Conservation (phyloP, 92 coral and sea anemone genomes). For the Epizoanthus illoricatus region DNA sequence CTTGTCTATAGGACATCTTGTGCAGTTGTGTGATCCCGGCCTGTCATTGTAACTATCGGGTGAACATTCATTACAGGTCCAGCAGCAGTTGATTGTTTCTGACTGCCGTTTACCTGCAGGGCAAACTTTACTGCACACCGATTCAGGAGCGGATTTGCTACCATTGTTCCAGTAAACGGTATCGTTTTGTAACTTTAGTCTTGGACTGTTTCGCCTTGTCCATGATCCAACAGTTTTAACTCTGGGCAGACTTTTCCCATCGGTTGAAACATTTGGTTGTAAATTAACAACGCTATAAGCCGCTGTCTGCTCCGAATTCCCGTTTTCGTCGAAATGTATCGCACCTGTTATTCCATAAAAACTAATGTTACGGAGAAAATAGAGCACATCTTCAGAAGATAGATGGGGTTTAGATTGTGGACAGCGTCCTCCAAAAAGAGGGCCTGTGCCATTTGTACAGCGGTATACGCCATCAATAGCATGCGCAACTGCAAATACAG, state of each 20-base stretch:
- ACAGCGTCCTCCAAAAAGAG: constrained; percentile 21
- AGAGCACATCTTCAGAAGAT: constrained; percentile 46
- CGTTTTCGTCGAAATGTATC: constrained; percentile 61
- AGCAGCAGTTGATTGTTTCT: constrained; percentile 63
- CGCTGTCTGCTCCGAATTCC: constrained; percentile 71
- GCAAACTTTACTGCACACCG: constrained; percentile 67
- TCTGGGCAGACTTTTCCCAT: constrained; percentile 33
- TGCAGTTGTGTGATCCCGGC: constrained; percentile 66
- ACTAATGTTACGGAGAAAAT: constrained; percentile 40
- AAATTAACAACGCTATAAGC: constrained; percentile 70
- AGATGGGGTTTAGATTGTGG: constrained; percentile 29
- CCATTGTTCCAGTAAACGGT: constrained; percentile 68
- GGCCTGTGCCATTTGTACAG: constrained; percentile 37
- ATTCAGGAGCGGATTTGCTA: constrained; percentile 49
- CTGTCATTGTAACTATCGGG: constrained; percentile 39
- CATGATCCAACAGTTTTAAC: constrained; percentile 67
- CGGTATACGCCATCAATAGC: constrained; percentile 70
- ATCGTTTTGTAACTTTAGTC: constrained; percentile 35
- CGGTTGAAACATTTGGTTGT: constrained; percentile 29
- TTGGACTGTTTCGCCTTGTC: constrained; percentile 42
- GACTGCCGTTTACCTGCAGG: constrained; percentile 67
- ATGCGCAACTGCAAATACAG: constrained; percentile 76
- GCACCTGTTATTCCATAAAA: constrained; percentile 71
- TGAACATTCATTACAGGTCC: constrained; percentile 71
- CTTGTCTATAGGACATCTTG: constrained; percentile 54